phyloP scores from a whole-genome alignment of 2,888 invertebrate genomes.

The Drosophila nr. medialis region DNA sequence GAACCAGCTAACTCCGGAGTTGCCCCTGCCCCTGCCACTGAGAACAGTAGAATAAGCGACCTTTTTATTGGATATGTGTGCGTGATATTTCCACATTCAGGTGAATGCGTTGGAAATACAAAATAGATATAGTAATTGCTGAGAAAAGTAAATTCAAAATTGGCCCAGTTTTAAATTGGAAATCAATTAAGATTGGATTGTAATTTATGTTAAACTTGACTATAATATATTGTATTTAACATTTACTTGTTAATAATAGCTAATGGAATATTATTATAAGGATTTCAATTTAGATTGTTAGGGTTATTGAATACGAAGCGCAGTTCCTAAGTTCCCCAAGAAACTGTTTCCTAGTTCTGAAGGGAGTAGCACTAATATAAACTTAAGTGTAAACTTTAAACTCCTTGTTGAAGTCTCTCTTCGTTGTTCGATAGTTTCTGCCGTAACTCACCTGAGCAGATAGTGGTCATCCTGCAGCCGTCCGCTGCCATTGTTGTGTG shows the following conservation, averaged over 20 bases:
- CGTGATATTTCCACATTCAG: conserved; percentile 16
- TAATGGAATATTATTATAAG: no score
- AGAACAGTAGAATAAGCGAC: conserved; percentile 43
- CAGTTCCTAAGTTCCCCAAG: neutral
- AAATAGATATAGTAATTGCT: neutral
- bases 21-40: neutral
- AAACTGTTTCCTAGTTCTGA: neutral
- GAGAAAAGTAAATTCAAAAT: neutral
- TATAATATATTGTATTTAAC: neutral
- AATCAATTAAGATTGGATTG: neutral
- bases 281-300: no score
- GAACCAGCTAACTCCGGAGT: conserved; percentile 31
- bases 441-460: conserved; percentile 81
- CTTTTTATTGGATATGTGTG: conserved; percentile 13
- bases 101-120: conserved; percentile 9
- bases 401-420: neutral
- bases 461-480: conserved; percentile 83
- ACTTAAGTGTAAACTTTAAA: neutral
- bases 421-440: neutral
- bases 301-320: no score
- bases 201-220: neutral
- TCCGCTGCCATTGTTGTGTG: conserved; percentile 74
- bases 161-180: neutral
- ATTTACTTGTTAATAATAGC: no score
- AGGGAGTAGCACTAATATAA: neutral